A percentile compares a stretch with the other conserved stretches of the same genome.
phyloP scores from a whole-genome alignment of 2,113 vertebrate genomes.

The Rhinoptilus africanus region DNA sequence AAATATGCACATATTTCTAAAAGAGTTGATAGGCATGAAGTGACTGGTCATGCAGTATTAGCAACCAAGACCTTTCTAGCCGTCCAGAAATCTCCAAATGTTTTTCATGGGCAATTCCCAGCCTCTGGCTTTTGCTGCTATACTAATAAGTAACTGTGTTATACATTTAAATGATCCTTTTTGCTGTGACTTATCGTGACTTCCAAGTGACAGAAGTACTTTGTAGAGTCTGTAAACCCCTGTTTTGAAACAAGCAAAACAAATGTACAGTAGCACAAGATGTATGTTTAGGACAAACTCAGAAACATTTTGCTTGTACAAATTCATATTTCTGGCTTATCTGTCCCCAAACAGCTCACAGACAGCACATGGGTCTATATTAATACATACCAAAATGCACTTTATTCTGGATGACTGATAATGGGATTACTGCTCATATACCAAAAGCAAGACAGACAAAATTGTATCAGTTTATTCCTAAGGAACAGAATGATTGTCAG shows the following conservation, averaged over 20 bases:
- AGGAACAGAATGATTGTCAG: neutral
- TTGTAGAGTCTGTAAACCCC: neutral
- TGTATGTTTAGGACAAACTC: neutral
- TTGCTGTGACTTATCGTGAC: neutral
- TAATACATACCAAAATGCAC: neutral
- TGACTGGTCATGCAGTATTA: neutral
- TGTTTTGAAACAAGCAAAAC: neutral
- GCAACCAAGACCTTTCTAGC: neutral
- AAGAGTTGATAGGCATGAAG: neutral
- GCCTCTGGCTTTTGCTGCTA: neutral
- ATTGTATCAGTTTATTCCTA: neutral
- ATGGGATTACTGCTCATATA: slow-evolving; percentile 40
- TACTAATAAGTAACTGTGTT: neutral
- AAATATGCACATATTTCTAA: neutral
- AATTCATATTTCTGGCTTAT: neutral
- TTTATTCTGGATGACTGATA: slow-evolving; percentile 43
- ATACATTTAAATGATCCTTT: neutral
- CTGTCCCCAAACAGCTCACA: neutral
- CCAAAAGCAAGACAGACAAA: slow-evolving; percentile 19
- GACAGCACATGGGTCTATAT: neutral
- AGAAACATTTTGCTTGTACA: neutral
- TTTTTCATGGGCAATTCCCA: neutral
- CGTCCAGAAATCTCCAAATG: neutral
- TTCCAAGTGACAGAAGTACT: neutral
- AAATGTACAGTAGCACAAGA: neutral